Evolutionary conservation across 2,113 vertebrate species (phyloP), one percentile per base, ranked within the genome.

Genomic region (Gasterosteus nipponicus): DNA sequence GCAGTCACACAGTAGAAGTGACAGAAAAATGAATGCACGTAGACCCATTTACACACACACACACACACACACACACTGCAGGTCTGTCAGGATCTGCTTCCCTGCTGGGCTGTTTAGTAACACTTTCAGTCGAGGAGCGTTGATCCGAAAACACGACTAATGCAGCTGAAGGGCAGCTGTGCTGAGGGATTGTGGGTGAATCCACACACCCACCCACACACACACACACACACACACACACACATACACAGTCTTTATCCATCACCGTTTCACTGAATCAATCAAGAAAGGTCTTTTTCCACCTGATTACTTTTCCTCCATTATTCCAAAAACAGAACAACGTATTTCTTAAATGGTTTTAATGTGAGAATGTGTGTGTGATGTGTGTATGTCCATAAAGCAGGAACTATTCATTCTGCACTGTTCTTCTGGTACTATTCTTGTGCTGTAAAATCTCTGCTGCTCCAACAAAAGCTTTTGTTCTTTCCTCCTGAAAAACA

Each of bases 51-150:
- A n/a, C n/a, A n/a, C n/a, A 73, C 56, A 16, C 62, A 7, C 5
- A 42, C 63, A 57, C 44, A 19, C 44, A 47, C 8, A 51, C 7
- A 51, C 4, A 46, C 46, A 72, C 10, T 15, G 7, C 47, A 49
- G 82, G 69, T 65, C 62, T 64, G 22, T 66, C 71, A 59, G 19
- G 63, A 26, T 73, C 6, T 42, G 53, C 42, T 12, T 60, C 60
- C 77, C 75, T 70, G 77, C 86, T 73, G 80, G 70, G 84, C 71
- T 64, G 78, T 79, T 75, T 58, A 69, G 78, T 54, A 64, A 67
- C 60, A 47, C 19, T 56, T 60, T 64, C 73, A 61, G 66, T 51
- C 7, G 49, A 51, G 62, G 14, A 46, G 58, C 57, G 53, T 12
- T 67, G 78, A 83, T 86, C 60, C 75, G 74, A 80, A 61, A 77